phyloP scores from a whole-genome alignment of 64 coral and sea anemone species.

The Trachythela sp. region DNA sequence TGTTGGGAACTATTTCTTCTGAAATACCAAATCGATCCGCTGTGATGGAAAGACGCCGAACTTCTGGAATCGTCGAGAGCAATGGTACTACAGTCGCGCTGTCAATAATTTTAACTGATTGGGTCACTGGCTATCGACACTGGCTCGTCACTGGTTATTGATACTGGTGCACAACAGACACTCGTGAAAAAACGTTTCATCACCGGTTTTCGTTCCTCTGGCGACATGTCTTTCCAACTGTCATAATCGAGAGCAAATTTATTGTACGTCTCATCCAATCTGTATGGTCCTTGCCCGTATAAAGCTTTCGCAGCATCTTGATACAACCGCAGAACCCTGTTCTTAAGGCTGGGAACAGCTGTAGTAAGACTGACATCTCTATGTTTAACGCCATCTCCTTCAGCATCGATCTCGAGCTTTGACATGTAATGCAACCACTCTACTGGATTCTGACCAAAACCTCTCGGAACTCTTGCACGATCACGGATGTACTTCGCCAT shows the following conservation, averaged over 20 bases:
- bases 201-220: neutral
- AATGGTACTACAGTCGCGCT: neutral
- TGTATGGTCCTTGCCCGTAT: slow-evolving; percentile 42
- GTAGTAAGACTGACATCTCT: slow-evolving; percentile 37
- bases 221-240: neutral
- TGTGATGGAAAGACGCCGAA: neutral
- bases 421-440: slow-evolving; percentile 51
- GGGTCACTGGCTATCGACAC: neutral
- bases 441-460: slow-evolving; percentile 48
- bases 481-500: slow-evolving; percentile 45
- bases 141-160: neutral
- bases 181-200: neutral
- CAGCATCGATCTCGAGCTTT: slow-evolving; percentile 44
- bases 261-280: neutral
- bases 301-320: slow-evolving; percentile 42
- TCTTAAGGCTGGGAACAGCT: slow-evolving; percentile 9
- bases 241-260: slow-evolving; percentile 36
- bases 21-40: neutral
- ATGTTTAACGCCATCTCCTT: neutral
- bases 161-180: neutral
- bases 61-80: neutral
- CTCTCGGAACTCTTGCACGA: slow-evolving; percentile 28
- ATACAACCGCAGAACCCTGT: slow-evolving; percentile 21
- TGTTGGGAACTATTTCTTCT: neutral
- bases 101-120: neutral